phyloP scores from a whole-genome alignment of 2,888 invertebrate genomes.

The Amblyteles armatorius region DNA sequence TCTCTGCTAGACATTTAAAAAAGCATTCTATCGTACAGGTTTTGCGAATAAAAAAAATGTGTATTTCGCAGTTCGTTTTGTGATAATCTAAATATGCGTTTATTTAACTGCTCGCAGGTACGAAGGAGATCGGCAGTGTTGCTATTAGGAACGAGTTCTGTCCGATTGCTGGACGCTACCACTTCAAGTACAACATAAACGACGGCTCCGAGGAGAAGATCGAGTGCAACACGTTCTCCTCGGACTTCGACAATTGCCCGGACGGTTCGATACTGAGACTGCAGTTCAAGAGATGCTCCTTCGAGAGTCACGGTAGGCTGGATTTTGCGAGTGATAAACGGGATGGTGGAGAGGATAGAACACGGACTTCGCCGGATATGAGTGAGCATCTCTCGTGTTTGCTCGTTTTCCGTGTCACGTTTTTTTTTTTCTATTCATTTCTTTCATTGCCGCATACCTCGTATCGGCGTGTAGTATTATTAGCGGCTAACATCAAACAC shows the following conservation, averaged over 20 bases:
- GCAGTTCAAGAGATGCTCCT: constrained; percentile 86
- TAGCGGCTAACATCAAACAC: constrained; percentile 24
- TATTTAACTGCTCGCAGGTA: constrained; percentile 82
- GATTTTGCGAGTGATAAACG: constrained; percentile 66
- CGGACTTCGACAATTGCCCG: constrained; percentile 87
- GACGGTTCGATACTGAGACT: constrained; percentile 87
- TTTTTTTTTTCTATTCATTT: background rate
- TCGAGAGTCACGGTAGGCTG: constrained; percentile 86
- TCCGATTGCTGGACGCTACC: constrained; percentile 88
- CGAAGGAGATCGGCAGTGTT: constrained; percentile 85
- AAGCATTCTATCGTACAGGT: background rate
- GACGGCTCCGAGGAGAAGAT: constrained; percentile 85
- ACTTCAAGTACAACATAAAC: constrained; percentile 86
- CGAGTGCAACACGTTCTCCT: constrained; percentile 86
- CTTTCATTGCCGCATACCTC: constrained; percentile 2
- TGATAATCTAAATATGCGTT: constrained; percentile 5
- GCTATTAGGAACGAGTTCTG: constrained; percentile 87
- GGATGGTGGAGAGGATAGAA: constrained; percentile 61
- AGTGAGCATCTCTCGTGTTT: constrained; percentile 68
- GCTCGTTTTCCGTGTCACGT: constrained; percentile 59
- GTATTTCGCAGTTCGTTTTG: constrained; percentile 1
- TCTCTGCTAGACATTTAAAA: background rate
- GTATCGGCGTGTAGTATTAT: background rate
- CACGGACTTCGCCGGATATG: constrained; percentile 61
- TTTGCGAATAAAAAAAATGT: background rate